Evolutionary conservation across 1,140 invertebrate genomes (phyloP).

Genomic region (Thereuonema tuberculata): DNA sequence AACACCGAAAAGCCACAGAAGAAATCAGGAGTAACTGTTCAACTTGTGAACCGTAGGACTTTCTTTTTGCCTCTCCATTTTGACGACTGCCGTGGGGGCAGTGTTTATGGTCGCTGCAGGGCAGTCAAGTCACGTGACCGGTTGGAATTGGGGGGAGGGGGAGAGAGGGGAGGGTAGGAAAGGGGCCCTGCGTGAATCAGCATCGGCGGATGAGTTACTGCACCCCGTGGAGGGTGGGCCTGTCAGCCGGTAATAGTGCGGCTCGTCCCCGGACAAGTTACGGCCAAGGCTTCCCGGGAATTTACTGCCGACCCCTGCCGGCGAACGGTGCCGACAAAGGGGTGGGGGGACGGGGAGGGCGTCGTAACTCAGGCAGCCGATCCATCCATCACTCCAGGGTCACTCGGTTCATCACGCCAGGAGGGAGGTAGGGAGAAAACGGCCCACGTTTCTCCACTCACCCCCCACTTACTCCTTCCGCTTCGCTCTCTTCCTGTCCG

Average conservation of each 20-base stretch:
- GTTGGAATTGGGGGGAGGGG: no score
- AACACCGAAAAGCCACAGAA: no score
- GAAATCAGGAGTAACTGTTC: no score
- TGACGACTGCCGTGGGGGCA: no score
- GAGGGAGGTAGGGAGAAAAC: background rate
- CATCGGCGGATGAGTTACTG: background rate
- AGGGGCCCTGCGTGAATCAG: background rate
- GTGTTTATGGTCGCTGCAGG: no score
- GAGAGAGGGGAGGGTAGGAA: background rate
- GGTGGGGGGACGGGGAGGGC: background rate
- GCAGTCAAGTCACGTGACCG: no score
- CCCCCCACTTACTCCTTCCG: no score
- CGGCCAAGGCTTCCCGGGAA: background rate
- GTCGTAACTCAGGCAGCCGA: background rate
- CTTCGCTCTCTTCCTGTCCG: no score
- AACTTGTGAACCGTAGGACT: no score
- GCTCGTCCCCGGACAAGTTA: background rate
- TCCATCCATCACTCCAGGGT: background rate
- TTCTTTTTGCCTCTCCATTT: no score
- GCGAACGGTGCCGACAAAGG: background rate
- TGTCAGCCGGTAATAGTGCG: background rate
- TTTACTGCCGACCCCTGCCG: background rate
- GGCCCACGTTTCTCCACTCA: background rate
- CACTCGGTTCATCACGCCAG: background rate
- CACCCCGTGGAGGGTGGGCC: background rate